Evolutionary conservation across 1,140 invertebrate genomes (phyloP), one percentile per base, ranked within the genome.

Genomic region (Armadillidium nasatum): DNA sequence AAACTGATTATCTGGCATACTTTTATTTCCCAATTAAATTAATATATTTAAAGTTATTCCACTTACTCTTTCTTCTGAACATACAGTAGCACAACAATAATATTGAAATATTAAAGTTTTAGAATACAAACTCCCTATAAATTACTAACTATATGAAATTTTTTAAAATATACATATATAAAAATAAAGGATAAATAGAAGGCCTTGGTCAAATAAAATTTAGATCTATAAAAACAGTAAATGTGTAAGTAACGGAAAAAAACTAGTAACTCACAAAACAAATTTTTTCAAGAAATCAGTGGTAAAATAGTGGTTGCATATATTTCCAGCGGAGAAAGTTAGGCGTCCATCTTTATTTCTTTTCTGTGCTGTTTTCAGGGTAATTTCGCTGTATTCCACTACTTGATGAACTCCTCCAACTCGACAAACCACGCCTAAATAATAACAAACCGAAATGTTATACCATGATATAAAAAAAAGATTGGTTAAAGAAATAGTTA

Each of bases 291-390:
- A 86, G 84, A 99, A 99, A 23, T 92, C 88, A 0, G 91, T 84
- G 0, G 93, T 93, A 84, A 99, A 99, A 83, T 96, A 98, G 83
- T 99, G 97, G 86, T 99, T 99, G 85, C 96, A 99, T 79, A 99
- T 99, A 84, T 95, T 99, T 3, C 96, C 98, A 54, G 95, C 94
- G 81, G 91, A 94, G 83, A 97, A 99, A 0, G 91, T 89, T 0
- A 99, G 86, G 74, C 90, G 86, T 0, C 95, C 95, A 83, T 95
- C 89, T 0, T 87, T 83, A 76, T 93, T 91, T 60, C 90, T 86
- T 81, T 92, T 88, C 84, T 96, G 90, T 0, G 96, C 92, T 0
- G 94, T 95, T 82, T 92, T 89, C 23, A 90, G 86, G 0, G 95
- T 93, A 19, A 99, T 93, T 85, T 99, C 98, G 79, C 94, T 97